Conservation (phyloP, 2,797 vertebrate genomes). For the Melanotaenia trifasciata region DNA sequence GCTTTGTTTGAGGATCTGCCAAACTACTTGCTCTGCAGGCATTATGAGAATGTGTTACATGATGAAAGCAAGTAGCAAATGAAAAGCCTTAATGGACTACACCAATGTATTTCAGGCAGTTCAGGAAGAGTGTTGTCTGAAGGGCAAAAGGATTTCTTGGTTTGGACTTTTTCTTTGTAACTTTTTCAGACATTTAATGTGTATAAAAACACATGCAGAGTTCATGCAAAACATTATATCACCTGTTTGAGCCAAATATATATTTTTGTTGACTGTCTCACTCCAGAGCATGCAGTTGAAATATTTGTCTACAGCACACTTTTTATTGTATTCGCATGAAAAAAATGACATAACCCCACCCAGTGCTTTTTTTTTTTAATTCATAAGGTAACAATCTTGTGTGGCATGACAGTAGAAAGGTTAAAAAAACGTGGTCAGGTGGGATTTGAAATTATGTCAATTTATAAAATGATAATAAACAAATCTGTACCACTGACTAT, state of each 20-base stretch:
- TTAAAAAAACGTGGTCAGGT: too few species aligned
- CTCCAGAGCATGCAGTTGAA: not conserved
- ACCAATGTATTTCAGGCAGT: not conserved
- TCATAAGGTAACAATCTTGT: too few species aligned
- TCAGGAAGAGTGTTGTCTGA: not conserved
- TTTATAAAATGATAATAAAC: too few species aligned
- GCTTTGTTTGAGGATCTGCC: conserved; percentile 9
- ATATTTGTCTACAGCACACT: not conserved
- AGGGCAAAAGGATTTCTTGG: not conserved
- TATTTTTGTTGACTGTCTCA: not conserved
- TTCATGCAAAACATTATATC: not conserved
- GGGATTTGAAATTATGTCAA: too few species aligned
- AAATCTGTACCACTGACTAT: too few species aligned
- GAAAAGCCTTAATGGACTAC: not conserved
- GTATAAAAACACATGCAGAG: not conserved
- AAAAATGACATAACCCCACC: not conserved
- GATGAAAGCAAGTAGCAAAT: not conserved
- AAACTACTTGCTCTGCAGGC: conserved; percentile 8
- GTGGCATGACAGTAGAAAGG: too few species aligned
- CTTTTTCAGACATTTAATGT: not conserved
- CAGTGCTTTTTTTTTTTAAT: too few species aligned
- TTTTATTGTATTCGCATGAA: not conserved
- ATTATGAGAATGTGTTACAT: not conserved
- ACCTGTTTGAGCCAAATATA: not conserved
- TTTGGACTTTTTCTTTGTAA: not conserved